Evolutionary conservation across 2,113 vertebrate genomes (phyloP), one percentile per base, ranked within the genome.

Genomic region (Phalacrocorax pelagicus): DNA sequence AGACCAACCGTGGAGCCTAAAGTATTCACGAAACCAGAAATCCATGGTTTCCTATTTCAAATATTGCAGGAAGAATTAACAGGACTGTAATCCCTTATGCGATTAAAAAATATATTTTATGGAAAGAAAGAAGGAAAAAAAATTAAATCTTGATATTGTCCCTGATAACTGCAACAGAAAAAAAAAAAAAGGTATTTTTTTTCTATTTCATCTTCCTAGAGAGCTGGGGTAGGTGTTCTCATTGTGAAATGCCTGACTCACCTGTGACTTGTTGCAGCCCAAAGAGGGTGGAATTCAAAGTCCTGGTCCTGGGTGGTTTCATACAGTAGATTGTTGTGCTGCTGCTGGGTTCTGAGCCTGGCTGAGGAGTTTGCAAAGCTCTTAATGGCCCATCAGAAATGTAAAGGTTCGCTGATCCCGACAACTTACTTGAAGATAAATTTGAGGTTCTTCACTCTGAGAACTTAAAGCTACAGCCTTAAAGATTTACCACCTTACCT

Each of bases 71-170:
- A 71, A 77, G 16, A 78, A 71, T 47, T 67, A 89, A 55, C 29
- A 47, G 19, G 46, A 13, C 63, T 74, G 22, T 29, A 66, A 63
- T 70, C 13, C 11, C 3, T 38, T 38, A 54, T 4, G 10, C 62
- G 36, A 52, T 84, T 12, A 22, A 5, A 42, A 27, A 51, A 11
- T 44, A 44, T 15, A 44, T 44, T 27, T 51, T 24, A 36, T 54
- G 34, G 44, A 42, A 59, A 38, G 18, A 47, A 14, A 10, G 1
- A 10, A 29, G 17, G 8, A 0, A 4, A 6, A 6, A 5, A 38
- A 4, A 38, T 49, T 5, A 20, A 10, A 27, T 73, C 15, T 70
- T 81, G 11, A 49, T 80, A 9, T 79, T 74, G 20, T 49, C 18
- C 27, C 34, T 61, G 46, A 47, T 65, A 72, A 77, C 9, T 58